These are phyloP conservation scores for Drosophila persimilis DNA, from an alignment of 1,140 invertebrate species.

Conservation along the genomic window DNA sequence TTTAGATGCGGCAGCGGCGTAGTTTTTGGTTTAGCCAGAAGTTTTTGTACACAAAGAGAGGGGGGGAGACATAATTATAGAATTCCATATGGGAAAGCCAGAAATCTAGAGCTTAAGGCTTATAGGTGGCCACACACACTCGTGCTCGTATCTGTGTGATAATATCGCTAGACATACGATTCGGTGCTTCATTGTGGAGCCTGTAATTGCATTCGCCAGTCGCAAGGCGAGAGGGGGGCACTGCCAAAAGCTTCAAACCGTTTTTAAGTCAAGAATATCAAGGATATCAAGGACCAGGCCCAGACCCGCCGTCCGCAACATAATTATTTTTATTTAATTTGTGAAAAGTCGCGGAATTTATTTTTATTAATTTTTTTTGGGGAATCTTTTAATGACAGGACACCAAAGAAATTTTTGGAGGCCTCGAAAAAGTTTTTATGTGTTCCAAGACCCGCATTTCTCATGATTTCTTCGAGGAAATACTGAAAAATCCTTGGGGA, in stretches of 20 bases:
- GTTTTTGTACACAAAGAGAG: not conserved
- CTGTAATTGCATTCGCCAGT: slow-evolving; percentile 52
- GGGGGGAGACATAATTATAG: slow-evolving; percentile 19
- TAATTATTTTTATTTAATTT: slow-evolving; percentile 32
- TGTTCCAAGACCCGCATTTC: no score
- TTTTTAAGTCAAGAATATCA: slow-evolving; percentile 4
- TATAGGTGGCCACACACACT: not conserved
- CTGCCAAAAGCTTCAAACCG: slow-evolving; percentile 30
- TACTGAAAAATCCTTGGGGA: no score
- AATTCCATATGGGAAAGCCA: slow-evolving; percentile 20
- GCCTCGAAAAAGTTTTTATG: no score
- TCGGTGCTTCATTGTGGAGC: slow-evolving; percentile 44
- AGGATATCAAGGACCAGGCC: not conserved
- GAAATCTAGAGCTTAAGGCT: slow-evolving; percentile 4
- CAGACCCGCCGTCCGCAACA: not conserved
- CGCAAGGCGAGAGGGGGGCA: not conserved
- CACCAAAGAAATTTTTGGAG: no score
- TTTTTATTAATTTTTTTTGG: not conserved
- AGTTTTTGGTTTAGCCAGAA: slow-evolving; percentile 10
- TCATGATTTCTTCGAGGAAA: no score
- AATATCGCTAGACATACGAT: slow-evolving; percentile 28
- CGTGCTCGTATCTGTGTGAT: slow-evolving; percentile 24
- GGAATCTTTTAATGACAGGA: slow-evolving; percentile 50
- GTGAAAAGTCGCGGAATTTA: slow-evolving; percentile 33
- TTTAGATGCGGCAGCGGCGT: slow-evolving; percentile 22